Percentiles rank a stretch among this genome's conserved stretches.
Evolutionary conservation across 2,888 invertebrate species (phyloP).

Genomic region (Cyrtodaria siliqua): DNA sequence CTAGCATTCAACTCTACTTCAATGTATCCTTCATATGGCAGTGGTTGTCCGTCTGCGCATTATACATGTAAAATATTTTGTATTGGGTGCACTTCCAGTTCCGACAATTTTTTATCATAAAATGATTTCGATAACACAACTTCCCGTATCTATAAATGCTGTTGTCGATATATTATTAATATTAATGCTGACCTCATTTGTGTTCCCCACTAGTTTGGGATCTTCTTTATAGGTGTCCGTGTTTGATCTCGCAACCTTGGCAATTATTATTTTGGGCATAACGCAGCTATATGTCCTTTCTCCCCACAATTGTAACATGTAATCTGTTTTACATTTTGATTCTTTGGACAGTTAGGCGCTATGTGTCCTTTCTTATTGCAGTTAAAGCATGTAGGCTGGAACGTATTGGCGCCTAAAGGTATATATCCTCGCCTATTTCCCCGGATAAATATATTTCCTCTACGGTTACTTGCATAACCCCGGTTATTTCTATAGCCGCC

Average conservation of each 20-base stretch:
- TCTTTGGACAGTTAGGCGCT: too few species aligned
- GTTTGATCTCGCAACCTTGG: constrained; percentile 16
- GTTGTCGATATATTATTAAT: constrained; percentile 5
- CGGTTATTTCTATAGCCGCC: too few species aligned
- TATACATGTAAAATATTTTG: constrained; percentile 11
- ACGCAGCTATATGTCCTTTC: constrained; percentile 14
- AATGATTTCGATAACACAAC: constrained; percentile 21
- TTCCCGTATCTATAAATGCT: constrained; percentile 39
- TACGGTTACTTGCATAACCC: too few species aligned
- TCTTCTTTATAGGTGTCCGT: constrained; percentile 8
- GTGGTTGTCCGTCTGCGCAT: constrained; percentile 27
- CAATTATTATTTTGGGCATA: constrained; percentile 39
- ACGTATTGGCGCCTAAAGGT: too few species aligned
- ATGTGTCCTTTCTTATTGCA: too few species aligned
- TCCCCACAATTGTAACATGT: constrained; percentile 23
- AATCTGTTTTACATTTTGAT: too few species aligned
- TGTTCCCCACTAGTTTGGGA: constrained; percentile 33
- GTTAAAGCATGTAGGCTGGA: too few species aligned
- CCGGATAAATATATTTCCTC: too few species aligned
- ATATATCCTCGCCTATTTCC: too few species aligned
- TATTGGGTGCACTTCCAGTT: not conserved
- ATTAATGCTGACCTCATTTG: constrained; percentile 19
- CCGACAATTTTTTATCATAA: not conserved
- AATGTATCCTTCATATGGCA: constrained; percentile 24
- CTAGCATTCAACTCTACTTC: not conserved